A percentile compares a stretch with the other conserved stretches of the same genome.
phyloP scores from a whole-genome alignment of 2,113 vertebrate genomes.

The Empidonax alnorum region DNA sequence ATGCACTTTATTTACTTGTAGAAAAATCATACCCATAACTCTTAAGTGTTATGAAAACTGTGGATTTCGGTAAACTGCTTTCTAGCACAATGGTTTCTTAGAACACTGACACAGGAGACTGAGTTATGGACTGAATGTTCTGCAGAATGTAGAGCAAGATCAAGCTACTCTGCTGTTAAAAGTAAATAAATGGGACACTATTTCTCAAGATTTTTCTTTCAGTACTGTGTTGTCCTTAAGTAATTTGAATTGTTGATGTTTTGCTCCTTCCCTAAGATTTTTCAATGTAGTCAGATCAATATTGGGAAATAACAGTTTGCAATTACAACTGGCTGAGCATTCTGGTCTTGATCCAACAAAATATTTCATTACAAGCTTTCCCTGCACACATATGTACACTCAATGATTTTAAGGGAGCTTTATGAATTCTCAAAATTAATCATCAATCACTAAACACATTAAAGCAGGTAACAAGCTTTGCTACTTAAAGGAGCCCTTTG shows the following conservation, averaged over 20 bases:
- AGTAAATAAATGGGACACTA: neutral
- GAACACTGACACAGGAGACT: neutral
- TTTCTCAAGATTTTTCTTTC: neutral
- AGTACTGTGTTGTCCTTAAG: neutral
- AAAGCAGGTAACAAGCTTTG: neutral
- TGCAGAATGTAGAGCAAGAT: neutral
- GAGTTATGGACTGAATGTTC: neutral
- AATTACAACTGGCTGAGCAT: neutral
- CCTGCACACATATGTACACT: neutral
- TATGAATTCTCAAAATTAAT: neutral
- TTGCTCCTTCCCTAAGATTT: neutral
- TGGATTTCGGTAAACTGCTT: neutral
- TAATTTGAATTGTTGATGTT: neutral
- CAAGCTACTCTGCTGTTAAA: neutral
- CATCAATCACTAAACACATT: neutral
- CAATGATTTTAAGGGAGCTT: neutral
- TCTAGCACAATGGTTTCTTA: neutral
- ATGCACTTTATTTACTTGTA: neutral
- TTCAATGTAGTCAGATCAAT: neutral
- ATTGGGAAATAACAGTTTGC: neutral
- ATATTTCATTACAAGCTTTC: neutral
- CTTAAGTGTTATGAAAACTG: neutral
- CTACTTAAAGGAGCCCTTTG: neutral
- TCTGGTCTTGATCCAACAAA: neutral
- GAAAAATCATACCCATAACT: neutral